Conservation (phyloP, 2,797 vertebrate genomes). For the Orestias chungarensis region DNA sequence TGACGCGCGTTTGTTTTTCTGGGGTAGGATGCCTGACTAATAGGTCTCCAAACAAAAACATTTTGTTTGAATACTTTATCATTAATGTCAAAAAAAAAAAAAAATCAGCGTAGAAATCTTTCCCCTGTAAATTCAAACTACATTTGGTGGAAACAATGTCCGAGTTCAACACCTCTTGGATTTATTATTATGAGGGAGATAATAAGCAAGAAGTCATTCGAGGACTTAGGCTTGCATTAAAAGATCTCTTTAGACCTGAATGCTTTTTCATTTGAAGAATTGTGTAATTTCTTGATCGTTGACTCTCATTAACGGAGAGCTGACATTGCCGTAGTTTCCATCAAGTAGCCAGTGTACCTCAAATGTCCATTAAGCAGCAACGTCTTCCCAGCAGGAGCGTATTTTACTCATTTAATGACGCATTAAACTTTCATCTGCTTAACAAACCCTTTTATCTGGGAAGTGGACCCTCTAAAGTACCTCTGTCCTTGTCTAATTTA, state of each 20-base stretch:
- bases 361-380: background rate
- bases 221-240: too few species aligned
- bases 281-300: too few species aligned
- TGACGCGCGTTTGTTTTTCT: too few species aligned
- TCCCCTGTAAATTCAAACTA: background rate
- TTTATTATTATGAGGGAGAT: too few species aligned
- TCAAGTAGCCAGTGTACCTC: background rate
- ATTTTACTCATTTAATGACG: constrained; percentile 24
- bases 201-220: too few species aligned
- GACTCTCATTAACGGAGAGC: background rate
- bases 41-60: background rate
- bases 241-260: too few species aligned
- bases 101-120: background rate
- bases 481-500: constrained; percentile 30
- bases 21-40: background rate
- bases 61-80: background rate
- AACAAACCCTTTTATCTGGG: constrained; percentile 36
- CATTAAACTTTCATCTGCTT: constrained; percentile 47
- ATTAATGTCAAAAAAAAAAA: too few species aligned
- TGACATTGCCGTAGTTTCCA: background rate
- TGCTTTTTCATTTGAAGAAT: too few species aligned
- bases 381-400: constrained; percentile 3
- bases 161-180: too few species aligned
- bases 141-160: too few species aligned
- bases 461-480: constrained; percentile 27